Evolutionary conservation across 2,888 invertebrate genomes (phyloP), one percentile per base, ranked within the genome.

Genomic region (Lysandra bellargus): DNA sequence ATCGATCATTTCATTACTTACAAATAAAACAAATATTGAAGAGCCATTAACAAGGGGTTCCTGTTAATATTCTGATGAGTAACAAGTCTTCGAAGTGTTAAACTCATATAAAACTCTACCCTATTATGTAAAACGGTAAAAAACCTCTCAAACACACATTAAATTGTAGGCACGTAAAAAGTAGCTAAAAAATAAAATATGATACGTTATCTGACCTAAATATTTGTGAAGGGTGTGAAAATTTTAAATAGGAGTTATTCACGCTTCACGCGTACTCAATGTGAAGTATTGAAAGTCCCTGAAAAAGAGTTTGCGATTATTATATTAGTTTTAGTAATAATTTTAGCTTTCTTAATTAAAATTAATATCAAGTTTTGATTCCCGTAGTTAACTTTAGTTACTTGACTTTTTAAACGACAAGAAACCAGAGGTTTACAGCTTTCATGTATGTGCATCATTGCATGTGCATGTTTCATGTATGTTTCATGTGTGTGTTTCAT

Each of bases 161-260:
- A 61, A 61, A 61, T 61, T 61, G 57, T 57, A 17, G 17, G 57
- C 57, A 61, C 61, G 30, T 64, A 64, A 30, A 64, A 61, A 61
- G 9, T 3, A 23, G 23, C 61, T 61, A 9, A 9, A 7, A 61
- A 61, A 61, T 61, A 61, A 69, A 69, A 69, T 69, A 12, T 69
- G 12, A 30, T 14, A 30, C 30, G 33, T 69, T 30, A 69, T 64
- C 64, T 64, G 64, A 30, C 64, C 30, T 69, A 61, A 69, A 69
- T 69, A 69, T 69, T 69, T 69, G 64, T 69, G 3, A 69, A 69
- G 64, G 64, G 64, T 69, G 14, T 69, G 30, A 30, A 33, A 33
- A 14, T 69, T 12, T 69, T 2, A 69, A 69, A 12, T 69, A 61
- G n/a, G n/a, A n/a, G n/a, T n/a, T n/a, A n/a, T n/a, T n/a, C n/a